phyloP scores from a whole-genome alignment of 1,140 invertebrate genomes.

The Schlechtendalia chinensis region DNA sequence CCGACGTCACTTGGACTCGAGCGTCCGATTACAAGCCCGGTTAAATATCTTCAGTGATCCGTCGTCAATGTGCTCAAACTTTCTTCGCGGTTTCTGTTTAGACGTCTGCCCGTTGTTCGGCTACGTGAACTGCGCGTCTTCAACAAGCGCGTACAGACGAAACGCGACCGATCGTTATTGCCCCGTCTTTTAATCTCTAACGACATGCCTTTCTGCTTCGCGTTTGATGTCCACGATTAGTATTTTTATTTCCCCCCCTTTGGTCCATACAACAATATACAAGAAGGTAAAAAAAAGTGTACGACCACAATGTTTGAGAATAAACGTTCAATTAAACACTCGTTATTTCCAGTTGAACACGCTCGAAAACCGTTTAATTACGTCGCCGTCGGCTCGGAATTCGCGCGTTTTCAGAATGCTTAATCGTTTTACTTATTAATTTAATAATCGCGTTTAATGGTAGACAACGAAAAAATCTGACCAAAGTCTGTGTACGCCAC shows the following conservation, averaged over 20 bases:
- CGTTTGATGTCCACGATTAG: neutral
- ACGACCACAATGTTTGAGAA: neutral
- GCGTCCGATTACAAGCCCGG: neutral
- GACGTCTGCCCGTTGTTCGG: neutral
- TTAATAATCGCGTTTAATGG: too few relatives aligned
- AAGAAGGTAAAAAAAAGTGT: neutral
- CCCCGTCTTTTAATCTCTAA: conserved; percentile 13
- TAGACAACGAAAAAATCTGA: too few relatives aligned
- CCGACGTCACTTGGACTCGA: neutral
- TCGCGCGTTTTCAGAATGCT: too few relatives aligned
- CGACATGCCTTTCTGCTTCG: neutral
- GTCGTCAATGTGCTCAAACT: neutral
- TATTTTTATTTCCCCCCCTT: neutral
- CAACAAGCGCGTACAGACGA: conserved; percentile 2
- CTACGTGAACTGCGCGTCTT: neutral
- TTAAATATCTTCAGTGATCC: neutral
- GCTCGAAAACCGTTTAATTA: too few relatives aligned
- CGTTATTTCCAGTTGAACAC: neutral
- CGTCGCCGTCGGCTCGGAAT: too few relatives aligned
- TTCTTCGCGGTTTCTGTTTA: conserved; percentile 26
- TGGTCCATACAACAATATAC: neutral
- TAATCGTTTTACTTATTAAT: too few relatives aligned
- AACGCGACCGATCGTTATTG: neutral
- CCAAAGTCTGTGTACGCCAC: too few relatives aligned
- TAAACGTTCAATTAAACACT: neutral